phyloP scores from a whole-genome alignment of 2,888 invertebrate species.

The Physocephala rufipes region DNA sequence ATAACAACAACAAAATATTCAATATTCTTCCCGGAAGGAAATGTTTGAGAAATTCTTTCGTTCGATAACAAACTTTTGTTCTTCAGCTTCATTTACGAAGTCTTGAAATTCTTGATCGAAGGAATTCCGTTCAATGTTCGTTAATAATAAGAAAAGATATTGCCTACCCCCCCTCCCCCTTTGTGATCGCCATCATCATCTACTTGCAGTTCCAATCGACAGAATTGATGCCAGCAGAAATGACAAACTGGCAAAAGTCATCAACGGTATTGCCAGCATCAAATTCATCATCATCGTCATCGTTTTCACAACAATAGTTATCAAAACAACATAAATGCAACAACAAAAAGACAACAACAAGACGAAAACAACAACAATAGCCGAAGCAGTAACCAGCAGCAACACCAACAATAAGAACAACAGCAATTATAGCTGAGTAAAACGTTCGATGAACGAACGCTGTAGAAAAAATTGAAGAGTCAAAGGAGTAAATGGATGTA shows the following conservation, averaged over 20 bases:
- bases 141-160: slow-evolving; percentile 28
- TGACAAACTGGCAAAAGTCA: background rate
- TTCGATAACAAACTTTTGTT: slow-evolving; percentile 39
- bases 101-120: slow-evolving; percentile 40
- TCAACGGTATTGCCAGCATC: slow-evolving; percentile 2
- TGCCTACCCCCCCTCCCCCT: too few species aligned
- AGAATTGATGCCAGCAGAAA: background rate
- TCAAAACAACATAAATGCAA: too few species aligned
- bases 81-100: slow-evolving; percentile 43
- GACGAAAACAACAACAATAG: too few species aligned
- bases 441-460: too few species aligned
- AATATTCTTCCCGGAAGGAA: background rate
- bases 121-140: slow-evolving; percentile 28
- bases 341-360: too few species aligned
- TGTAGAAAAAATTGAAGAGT: background rate
- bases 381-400: too few species aligned
- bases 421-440: too few species aligned
- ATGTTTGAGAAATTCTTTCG: slow-evolving; percentile 32
- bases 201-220: too few species aligned
- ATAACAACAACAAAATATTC: slow-evolving; percentile 11
- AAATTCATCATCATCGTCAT: too few species aligned
- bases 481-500: background rate
- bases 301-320: too few species aligned
- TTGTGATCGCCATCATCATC: too few species aligned
- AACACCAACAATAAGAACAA: background rate